phyloP scores from a whole-genome alignment of 2,888 invertebrate genomes.

The Caenorhabditis sp. region DNA sequence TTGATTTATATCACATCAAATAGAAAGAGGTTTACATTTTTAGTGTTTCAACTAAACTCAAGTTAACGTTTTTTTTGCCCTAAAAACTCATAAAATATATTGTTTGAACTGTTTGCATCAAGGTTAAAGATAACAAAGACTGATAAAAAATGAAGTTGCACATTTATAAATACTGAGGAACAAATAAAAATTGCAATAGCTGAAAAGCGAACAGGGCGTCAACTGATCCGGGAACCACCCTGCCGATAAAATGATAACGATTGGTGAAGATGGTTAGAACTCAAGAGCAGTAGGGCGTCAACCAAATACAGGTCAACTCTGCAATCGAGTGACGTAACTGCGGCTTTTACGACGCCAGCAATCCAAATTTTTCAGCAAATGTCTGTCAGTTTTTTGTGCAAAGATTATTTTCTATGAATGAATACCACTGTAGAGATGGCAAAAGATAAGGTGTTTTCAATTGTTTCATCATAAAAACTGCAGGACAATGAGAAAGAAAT shows the following conservation, averaged over 20 bases:
- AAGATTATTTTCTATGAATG: slow-evolving; percentile 17
- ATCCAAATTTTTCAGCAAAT: slow-evolving; percentile 5
- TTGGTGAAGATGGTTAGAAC: neutral
- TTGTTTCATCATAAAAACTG: neutral
- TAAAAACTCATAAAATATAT: too few species aligned
- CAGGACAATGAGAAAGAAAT: neutral
- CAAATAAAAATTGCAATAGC: slow-evolving; percentile 2
- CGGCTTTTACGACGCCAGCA: slow-evolving; percentile 26
- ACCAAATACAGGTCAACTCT: slow-evolving; percentile 21
- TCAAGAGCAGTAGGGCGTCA: slow-evolving; percentile 17
- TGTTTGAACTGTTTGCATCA: neutral
- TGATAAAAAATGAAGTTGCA: slow-evolving; percentile 29
- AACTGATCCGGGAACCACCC: slow-evolving; percentile 49
- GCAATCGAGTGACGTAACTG: slow-evolving; percentile 18
- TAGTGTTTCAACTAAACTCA: too few species aligned
- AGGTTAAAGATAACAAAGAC: slow-evolving; percentile 19
- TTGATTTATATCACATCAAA: too few species aligned
- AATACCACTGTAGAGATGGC: neutral
- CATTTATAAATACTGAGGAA: slow-evolving; percentile 21
- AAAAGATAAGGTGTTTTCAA: neutral
- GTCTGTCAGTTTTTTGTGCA: slow-evolving; percentile 10
- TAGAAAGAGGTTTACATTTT: too few species aligned
- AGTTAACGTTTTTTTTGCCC: too few species aligned
- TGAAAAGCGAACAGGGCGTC: slow-evolving; percentile 45
- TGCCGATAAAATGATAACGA: slow-evolving; percentile 45